Conservation (phyloP, 2,797 vertebrate species). For the Lepilemur septentrionalis region DNA sequence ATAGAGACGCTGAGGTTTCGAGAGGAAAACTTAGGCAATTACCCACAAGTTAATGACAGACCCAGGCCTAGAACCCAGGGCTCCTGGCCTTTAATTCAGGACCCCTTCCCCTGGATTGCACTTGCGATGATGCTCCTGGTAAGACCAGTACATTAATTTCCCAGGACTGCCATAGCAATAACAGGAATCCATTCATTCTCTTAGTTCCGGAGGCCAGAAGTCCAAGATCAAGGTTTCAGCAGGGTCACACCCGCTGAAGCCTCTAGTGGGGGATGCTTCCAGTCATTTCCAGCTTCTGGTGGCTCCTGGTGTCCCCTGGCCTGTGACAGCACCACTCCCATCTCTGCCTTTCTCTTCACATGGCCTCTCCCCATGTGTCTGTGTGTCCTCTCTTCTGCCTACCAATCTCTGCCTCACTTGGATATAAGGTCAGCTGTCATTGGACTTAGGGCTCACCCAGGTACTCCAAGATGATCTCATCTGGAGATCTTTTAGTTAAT, state of each 20-base stretch:
- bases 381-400: background rate
- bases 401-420: background rate
- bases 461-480: background rate
- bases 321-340: accelerated
- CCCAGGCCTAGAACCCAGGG: background rate
- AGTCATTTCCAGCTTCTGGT: accelerated
- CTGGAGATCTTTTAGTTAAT: background rate
- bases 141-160: background rate
- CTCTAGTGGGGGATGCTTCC: too few relatives aligned
- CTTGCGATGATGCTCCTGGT: background rate
- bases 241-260: background rate
- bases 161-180: too few relatives aligned
- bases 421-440: background rate
- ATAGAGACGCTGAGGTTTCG: background rate
- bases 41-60: background rate
- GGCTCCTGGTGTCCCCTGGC: background rate
- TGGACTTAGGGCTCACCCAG: background rate
- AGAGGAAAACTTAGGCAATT: background rate
- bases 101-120: background rate
- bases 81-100: background rate
- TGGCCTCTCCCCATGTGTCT: background rate
- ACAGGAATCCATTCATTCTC: background rate
- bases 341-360: background rate
- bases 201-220: background rate
- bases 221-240: background rate